Evolutionary conservation across 2,113 vertebrate species (phyloP).

Genomic region (Ameiurus melas): DNA sequence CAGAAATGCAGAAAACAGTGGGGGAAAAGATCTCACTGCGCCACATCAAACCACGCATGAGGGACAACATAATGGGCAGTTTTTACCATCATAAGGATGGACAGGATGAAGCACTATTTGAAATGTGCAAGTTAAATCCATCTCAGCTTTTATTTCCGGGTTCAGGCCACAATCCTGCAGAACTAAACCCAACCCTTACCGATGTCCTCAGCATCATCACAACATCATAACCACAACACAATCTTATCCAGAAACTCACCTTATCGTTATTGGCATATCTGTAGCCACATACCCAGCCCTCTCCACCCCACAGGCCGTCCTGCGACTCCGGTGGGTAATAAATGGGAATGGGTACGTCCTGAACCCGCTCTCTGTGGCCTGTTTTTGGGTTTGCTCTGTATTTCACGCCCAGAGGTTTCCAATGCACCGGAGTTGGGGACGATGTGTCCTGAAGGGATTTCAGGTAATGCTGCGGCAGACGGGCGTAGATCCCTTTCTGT

Average conservation of each 20-base stretch:
- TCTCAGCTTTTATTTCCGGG: not conserved
- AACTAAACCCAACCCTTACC: not conserved
- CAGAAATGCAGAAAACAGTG: not conserved
- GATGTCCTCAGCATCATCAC: not conserved
- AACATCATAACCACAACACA: not conserved
- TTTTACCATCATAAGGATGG: not conserved
- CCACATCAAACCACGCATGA: not conserved
- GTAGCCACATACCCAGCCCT: slow-evolving; percentile 84
- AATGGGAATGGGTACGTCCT: slow-evolving; percentile 84
- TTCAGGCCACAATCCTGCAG: not conserved
- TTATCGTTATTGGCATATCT: slow-evolving; percentile 85
- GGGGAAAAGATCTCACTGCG: not conserved
- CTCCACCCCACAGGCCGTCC: slow-evolving; percentile 89
- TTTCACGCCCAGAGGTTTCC: slow-evolving; percentile 76
- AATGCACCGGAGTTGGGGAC: slow-evolving; percentile 82
- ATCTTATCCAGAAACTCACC: slow-evolving; percentile 67
- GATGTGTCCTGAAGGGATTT: slow-evolving; percentile 67
- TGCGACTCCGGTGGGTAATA: slow-evolving; percentile 81
- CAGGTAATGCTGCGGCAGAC: slow-evolving; percentile 85
- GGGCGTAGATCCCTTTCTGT: slow-evolving; percentile 81
- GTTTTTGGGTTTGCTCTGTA: slow-evolving; percentile 74
- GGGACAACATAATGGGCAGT: not conserved
- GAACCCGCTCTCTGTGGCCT: slow-evolving; percentile 80
- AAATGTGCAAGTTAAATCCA: not conserved
- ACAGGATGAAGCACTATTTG: not conserved